A percentile compares a stretch with the other conserved stretches of the same genome.
Conservation (phyloP, 2,113 vertebrate species). For the Pao palembangensis region DNA sequence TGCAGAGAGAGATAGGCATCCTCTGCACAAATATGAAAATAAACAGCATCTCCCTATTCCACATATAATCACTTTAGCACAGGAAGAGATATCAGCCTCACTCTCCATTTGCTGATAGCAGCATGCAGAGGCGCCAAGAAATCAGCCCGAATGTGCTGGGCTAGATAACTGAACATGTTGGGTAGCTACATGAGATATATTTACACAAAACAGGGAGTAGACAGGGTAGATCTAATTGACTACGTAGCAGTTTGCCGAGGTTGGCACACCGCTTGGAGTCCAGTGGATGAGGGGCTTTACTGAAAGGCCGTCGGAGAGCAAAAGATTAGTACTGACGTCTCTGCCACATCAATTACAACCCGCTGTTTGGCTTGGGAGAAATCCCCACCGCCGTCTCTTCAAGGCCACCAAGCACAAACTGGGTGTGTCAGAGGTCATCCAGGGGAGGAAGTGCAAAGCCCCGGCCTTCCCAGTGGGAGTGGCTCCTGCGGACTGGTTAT, state of each 20-base stretch:
- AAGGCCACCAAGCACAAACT: slow-evolving; percentile 62
- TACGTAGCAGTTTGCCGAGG: slow-evolving; percentile 65
- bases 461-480: slow-evolving; percentile 66
- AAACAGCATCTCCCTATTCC: slow-evolving; percentile 47
- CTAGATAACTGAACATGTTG: slow-evolving; percentile 69
- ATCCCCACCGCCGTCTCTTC: slow-evolving; percentile 69
- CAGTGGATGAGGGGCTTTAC: slow-evolving; percentile 58
- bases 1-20: slow-evolving; percentile 56
- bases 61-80: slow-evolving; percentile 60
- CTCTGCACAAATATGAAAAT: slow-evolving; percentile 72
- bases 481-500: slow-evolving; percentile 67
- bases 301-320: slow-evolving; percentile 62
- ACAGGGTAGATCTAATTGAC: slow-evolving; percentile 70
- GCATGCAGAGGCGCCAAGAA: slow-evolving; percentile 60
- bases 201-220: slow-evolving; percentile 67
- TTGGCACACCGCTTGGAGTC: slow-evolving; percentile 48
- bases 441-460: slow-evolving; percentile 47
- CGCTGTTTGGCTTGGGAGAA: slow-evolving; percentile 58
- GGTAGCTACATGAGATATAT: slow-evolving; percentile 66
- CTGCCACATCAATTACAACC: slow-evolving; percentile 79
- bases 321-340: slow-evolving; percentile 77
- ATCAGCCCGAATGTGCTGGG: slow-evolving; percentile 66
- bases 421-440: slow-evolving; percentile 70
- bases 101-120: slow-evolving; percentile 75
- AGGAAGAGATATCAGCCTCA: slow-evolving; percentile 58